Evolutionary conservation across 2,797 vertebrate species (phyloP).

Genomic region (Tapirus indicus): DNA sequence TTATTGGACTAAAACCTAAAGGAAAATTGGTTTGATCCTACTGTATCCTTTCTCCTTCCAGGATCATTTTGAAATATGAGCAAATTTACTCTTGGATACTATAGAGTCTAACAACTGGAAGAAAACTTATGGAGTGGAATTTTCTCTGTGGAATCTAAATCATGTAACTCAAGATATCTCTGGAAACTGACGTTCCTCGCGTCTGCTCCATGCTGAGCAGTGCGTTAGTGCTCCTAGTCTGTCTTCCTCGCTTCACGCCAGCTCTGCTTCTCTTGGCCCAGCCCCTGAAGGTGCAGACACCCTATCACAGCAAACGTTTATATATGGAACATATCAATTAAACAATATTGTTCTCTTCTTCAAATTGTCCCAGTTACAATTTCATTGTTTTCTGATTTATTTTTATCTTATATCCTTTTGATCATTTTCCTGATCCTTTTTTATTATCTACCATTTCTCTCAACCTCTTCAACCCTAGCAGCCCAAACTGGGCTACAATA

Average conservation of each 20-base stretch:
- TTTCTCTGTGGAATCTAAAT: neutral
- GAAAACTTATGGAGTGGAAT: neutral
- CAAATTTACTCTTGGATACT: neutral
- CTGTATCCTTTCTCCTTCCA: neutral
- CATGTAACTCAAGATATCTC: neutral
- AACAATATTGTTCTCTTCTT: neutral
- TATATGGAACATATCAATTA: neutral
- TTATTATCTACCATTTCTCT: neutral
- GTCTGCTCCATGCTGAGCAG: neutral
- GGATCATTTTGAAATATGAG: neutral
- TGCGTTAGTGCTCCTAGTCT: neutral
- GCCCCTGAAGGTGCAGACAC: neutral
- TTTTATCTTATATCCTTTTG: neutral
- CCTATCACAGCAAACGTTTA: neutral
- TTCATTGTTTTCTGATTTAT: slow-evolving; percentile 3
- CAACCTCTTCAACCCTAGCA: neutral
- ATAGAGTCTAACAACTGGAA: neutral
- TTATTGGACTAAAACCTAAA: neutral
- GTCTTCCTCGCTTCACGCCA: neutral
- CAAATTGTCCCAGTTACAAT: neutral
- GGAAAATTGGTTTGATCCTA: neutral
- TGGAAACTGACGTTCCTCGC: neutral
- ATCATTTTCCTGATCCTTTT: neutral
- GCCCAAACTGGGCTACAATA: neutral
- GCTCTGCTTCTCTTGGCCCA: neutral